Evolutionary conservation across 2,888 invertebrate species (phyloP), one percentile per base, ranked within the genome.

Genomic region (Petrophora chlorosata): DNA sequence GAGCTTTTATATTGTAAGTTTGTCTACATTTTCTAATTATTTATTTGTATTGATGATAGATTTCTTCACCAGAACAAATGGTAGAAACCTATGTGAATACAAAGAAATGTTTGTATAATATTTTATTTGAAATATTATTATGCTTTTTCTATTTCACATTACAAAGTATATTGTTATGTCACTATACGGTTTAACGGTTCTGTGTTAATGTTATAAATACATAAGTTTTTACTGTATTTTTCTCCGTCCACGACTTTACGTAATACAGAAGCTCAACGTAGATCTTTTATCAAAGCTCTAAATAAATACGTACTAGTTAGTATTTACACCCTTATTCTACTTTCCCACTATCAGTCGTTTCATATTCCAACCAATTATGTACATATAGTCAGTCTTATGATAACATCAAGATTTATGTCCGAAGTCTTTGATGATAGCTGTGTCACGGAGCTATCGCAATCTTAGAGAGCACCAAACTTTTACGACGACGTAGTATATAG

Each of bases 341-440:
- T 45, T 53, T 30, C 28, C 32, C 49, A 36, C 19, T 49, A 48
- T 55, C 40, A 41, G 38, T 23, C 28, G 23, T 54, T 35, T 38
- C 50, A 50, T 55, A 54, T 56, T 67, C 48, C 53, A 35, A 36
- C 50, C 55, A 47, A 44, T 51, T 46, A 51, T 53, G 52, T n/a
- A n/a, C n/a, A n/a, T n/a, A n/a, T n/a, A 48, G 44, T 53, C 52
- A 45, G 35, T 14, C 39, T 33, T 28, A 47, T 70, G 81, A 83
- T 83, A 82, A 66, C 46, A 63, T 59, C 50, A 69, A 76, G 73
- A 82, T 82, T 83, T 84, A 84, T 81, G 68, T 60, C 70, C 63
- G 67, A 56, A 61, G 72, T 63, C 59, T 70, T 73, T 67, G 61
- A 56, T 70, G 70, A 70, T 71, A 79, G 72, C 78, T 77, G 69